These are phyloP conservation scores for Chymomyza procnemis DNA, from an alignment of 2,888 invertebrate species.

Conservation along the genomic window DNA sequence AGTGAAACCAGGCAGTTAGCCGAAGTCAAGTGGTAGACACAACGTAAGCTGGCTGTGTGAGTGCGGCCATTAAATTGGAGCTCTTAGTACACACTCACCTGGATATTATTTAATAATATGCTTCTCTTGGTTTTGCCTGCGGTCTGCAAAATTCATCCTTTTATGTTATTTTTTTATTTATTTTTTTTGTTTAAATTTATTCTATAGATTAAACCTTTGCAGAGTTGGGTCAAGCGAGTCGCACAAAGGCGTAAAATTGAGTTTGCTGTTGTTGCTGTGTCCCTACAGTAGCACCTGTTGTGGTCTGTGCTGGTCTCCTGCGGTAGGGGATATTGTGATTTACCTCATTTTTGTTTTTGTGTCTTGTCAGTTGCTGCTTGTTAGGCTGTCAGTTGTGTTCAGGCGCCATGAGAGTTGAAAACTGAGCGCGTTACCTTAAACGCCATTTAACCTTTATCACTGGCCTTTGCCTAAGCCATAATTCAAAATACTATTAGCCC, in stretches of 20 bases:
- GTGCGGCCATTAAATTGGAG: conserved; percentile 35
- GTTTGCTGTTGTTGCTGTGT: not conserved
- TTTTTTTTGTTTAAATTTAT: not conserved
- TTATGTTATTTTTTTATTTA: not conserved
- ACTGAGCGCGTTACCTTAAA: conserved; percentile 7
- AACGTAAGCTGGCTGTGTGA: conserved; percentile 25
- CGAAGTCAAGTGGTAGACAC: not conserved
- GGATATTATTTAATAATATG: not conserved
- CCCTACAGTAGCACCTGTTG: not conserved
- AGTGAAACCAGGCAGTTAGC: not conserved
- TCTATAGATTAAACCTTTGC: not conserved
- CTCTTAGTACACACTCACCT: conserved; percentile 27
- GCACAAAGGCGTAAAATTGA: not conserved
- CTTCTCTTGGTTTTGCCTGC: not conserved
- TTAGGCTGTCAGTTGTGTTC: conserved; percentile 34
- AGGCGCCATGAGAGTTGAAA: conserved; percentile 12
- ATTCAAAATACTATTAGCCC: conserved; percentile 53
- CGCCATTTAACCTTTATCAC: conserved; percentile 40
- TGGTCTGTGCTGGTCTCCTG: not conserved
- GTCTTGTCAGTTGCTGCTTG: not conserved
- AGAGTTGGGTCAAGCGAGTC: not conserved
- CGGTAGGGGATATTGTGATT: not conserved
- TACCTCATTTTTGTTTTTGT: not conserved
- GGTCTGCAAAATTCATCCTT: not conserved
- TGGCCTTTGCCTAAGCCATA: conserved; percentile 47